Evolutionary conservation across 2,888 invertebrate genomes (phyloP), one percentile per base, ranked within the genome.

Genomic region (Chymomyza amoena): DNA sequence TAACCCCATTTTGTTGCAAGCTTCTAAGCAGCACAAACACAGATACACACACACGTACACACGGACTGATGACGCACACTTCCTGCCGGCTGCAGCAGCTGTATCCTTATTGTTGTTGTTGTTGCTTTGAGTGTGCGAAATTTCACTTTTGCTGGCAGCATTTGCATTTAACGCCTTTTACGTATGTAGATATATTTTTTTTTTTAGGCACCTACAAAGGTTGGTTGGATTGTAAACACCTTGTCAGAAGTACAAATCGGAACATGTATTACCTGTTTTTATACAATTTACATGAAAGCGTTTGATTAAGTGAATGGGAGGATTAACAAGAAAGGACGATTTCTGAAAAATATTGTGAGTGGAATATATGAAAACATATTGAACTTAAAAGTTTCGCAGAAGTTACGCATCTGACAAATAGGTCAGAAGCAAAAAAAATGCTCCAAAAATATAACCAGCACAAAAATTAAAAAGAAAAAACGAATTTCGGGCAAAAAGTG

Each of bases 1-100:
- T 89, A 85, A 89, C 89, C 85, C 88, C 70, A 88, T 85, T 88
- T 88, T 74, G 61, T 60, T 64, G 64, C 72, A 69, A n/a, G 56
- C 51, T 25, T 61, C 73, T 69, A 72, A 71, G 66, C 75, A 73
- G 54, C 51, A 65, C 54, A 51, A 68, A 59, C 69, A 18, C 6
- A 18, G 16, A 39, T 28, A 20, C 15, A 36, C 61, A 20, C 62
- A 72, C 67, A 62, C 62, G 65, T 66, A 36, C 9, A 32, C 25
- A 32, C 32, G 4, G 16, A n/a, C 25, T 20, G 54, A 54, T 52
- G 51, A 54, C 61, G 28, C 39, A 54, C 54, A 20, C 56, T 56
- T 39, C 54, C 54, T 36, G 39, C 36, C 28, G 20, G 28, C 54
- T 64, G 52, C 51, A 61, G 71, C 64, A 50, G 15, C 16, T n/a